These are phyloP conservation scores for Antheraea mylitta DNA, from an alignment of 1,140 invertebrate species.

Conservation along the genomic window DNA sequence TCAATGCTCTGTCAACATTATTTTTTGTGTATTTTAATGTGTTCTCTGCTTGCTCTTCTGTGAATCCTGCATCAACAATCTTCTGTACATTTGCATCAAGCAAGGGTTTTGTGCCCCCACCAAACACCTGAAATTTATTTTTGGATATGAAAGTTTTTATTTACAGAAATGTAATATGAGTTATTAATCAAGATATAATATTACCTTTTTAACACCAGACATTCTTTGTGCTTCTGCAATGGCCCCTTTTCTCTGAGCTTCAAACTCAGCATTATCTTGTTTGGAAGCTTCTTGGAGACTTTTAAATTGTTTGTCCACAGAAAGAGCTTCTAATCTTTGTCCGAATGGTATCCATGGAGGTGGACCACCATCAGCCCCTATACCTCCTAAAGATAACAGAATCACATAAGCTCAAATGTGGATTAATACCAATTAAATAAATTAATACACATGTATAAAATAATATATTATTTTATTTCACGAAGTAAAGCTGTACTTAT, in stretches of 20 bases:
- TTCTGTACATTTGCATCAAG: conserved; percentile 89
- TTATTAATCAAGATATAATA: background rate
- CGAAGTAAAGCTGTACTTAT: too few species aligned
- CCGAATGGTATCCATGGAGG: conserved; percentile 96
- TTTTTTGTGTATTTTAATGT: conserved; percentile 86
- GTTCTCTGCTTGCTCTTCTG: conserved; percentile 87
- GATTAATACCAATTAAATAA: too few species aligned
- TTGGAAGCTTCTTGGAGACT: conserved; percentile 81
- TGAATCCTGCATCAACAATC: conserved; percentile 89
- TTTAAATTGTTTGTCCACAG: conserved; percentile 86
- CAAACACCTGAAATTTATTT: conserved; percentile 78
- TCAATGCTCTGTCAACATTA: conserved; percentile 86
- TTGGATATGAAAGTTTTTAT: background rate
- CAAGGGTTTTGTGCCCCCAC: conserved; percentile 84
- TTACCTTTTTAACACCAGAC: conserved; percentile 86
- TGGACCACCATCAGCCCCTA: conserved; percentile 85
- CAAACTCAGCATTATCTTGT: conserved; percentile 89
- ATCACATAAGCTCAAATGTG: background rate
- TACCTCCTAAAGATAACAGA: conserved; percentile 30
- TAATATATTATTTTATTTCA: too few species aligned
- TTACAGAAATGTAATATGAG: background rate
- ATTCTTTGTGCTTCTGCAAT: conserved; percentile 91
- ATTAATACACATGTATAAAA: too few species aligned
- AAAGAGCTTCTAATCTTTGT: conserved; percentile 82
- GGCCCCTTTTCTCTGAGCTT: conserved; percentile 89